Evolutionary conservation across 1,140 invertebrate genomes (phyloP), one percentile per base, ranked within the genome.

Genomic region (Pristionchus pacificus): DNA sequence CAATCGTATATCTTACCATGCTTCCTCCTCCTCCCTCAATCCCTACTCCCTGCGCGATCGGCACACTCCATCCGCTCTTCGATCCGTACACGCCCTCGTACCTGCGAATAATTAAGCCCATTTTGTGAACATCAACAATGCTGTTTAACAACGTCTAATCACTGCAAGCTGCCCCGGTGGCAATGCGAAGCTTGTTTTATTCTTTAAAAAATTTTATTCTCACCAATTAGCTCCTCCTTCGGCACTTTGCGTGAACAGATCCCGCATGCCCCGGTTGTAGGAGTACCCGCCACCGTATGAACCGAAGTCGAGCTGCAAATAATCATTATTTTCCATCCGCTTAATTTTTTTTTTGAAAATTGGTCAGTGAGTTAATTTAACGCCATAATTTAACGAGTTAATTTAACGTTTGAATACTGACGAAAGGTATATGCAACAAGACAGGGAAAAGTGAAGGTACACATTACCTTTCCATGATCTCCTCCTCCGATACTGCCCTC

Each of bases 151-250:
- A n/a, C n/a, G n/a, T n/a, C n/a, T n/a, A n/a, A n/a, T n/a, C n/a
- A n/a, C n/a, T n/a, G n/a, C n/a, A n/a, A n/a, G n/a, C n/a, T n/a
- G n/a, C n/a, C n/a, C n/a, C n/a, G n/a, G n/a, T n/a, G n/a, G n/a
- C n/a, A n/a, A n/a, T n/a, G n/a, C n/a, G n/a, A n/a, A n/a, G n/a
- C n/a, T n/a, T n/a, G n/a, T n/a, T n/a, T n/a, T n/a, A n/a, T n/a
- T n/a, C n/a, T n/a, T n/a, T n/a, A n/a, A n/a, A n/a, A n/a, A n/a
- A n/a, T n/a, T 33, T 65, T 63, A 64, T 68, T 77, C 6, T 63
- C 77, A 77, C 76, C 76, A 77, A 74, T 77, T 77, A 1, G 67
- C 76, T 15, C 76, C 76, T 31, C 32, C 74, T 24, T 77, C 76
- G 10, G 60, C 62, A 24, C 71, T 76, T 60, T 77, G 76, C 0